phyloP scores from a whole-genome alignment of 2,113 vertebrate genomes.

The Riparia riparia region DNA sequence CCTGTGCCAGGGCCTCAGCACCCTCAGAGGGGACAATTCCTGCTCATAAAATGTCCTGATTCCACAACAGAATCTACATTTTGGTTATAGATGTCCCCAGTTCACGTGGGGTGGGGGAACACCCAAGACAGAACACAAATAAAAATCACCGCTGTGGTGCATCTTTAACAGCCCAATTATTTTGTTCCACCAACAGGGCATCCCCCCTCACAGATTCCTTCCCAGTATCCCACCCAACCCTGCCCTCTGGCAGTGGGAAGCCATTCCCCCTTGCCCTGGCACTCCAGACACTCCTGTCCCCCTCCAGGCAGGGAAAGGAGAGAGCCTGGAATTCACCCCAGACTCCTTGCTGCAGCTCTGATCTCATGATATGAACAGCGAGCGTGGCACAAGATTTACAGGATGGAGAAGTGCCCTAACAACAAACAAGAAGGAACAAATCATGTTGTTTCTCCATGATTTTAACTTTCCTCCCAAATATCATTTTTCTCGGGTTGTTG shows the following conservation, averaged over 20 bases:
- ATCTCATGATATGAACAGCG: neutral
- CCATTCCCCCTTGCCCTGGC: neutral
- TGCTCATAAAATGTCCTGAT: neutral
- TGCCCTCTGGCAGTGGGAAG: neutral
- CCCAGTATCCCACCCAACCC: neutral
- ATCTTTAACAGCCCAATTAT: neutral
- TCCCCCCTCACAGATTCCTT: neutral
- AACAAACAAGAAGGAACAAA: neutral
- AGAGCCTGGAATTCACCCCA: neutral
- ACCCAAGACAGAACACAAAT: neutral
- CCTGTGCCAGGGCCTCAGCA: neutral
- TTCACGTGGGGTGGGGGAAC: neutral
- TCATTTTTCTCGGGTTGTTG: neutral
- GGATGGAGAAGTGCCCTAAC: neutral
- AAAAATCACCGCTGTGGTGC: neutral
- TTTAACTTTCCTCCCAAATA: neutral
- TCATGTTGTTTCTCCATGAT: accelerated
- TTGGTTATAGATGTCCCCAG: neutral
- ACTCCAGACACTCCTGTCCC: neutral
- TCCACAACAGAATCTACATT: neutral
- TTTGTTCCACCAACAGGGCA: neutral
- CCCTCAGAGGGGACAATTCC: neutral
- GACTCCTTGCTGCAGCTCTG: neutral
- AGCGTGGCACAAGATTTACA: neutral
- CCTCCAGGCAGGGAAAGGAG: neutral